These are phyloP conservation scores for Drosophila quadrilineata DNA, from an alignment of 1,140 invertebrate genomes.

Conservation along the genomic window DNA sequence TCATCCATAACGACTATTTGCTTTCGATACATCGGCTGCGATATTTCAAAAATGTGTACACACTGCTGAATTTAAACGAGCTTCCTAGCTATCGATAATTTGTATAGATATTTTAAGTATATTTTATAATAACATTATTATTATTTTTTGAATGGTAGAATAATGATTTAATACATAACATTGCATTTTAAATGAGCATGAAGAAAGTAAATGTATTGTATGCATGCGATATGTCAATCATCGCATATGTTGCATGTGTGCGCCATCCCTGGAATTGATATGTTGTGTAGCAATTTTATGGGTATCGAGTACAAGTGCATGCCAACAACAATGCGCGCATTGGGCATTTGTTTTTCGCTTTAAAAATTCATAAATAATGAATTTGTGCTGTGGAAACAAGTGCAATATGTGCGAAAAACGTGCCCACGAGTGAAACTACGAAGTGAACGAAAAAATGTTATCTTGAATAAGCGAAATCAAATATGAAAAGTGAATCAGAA, in stretches of 20 bases:
- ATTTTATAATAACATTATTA: not conserved
- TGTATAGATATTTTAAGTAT: not conserved
- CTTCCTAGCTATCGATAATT: not conserved
- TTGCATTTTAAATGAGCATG: too few species aligned
- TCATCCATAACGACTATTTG: not conserved
- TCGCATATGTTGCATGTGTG: too few species aligned
- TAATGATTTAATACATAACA: too few species aligned
- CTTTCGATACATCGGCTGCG: not conserved
- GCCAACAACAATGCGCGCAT: slow-evolving; percentile 60
- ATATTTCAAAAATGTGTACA: not conserved
- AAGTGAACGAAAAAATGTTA: not conserved
- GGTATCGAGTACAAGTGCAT: slow-evolving; percentile 56
- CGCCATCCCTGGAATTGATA: slow-evolving; percentile 12
- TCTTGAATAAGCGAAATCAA: slow-evolving; percentile 6
- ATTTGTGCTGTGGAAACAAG: not conserved
- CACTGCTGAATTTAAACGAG: not conserved
- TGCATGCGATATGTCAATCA: too few species aligned
- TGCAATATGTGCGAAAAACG: not conserved
- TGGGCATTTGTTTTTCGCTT: slow-evolving; percentile 49
- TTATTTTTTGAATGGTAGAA: too few species aligned
- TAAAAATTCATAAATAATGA: slow-evolving; percentile 21
- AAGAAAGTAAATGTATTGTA: too few species aligned
- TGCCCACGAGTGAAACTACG: not conserved
- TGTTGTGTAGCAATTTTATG: slow-evolving; percentile 1
- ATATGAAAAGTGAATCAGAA: slow-evolving; percentile 70